Percentiles rank a stretch among this genome's conserved stretches.
Conservation (phyloP, 2,113 vertebrate species). For the Raja brachyura region DNA sequence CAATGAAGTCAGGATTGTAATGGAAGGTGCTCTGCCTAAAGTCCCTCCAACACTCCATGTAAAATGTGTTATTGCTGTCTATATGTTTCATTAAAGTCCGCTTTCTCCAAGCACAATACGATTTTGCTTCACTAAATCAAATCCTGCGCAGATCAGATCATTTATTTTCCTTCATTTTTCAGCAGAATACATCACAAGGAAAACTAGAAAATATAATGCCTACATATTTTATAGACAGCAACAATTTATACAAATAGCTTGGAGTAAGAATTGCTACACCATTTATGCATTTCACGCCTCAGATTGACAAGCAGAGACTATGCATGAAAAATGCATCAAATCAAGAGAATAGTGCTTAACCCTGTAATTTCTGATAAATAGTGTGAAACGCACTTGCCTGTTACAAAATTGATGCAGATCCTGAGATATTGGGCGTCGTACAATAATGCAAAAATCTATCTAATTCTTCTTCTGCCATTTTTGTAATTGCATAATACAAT, state of each 20-base stretch:
- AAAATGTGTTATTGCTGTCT: conserved; percentile 50
- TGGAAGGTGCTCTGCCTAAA: conserved; percentile 40
- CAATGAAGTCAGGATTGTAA: conserved; percentile 41
- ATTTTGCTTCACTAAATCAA: conserved; percentile 52
- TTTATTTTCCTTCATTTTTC: conserved; percentile 47
- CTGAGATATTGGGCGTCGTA: background rate
- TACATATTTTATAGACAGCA: background rate
- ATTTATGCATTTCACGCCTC: background rate
- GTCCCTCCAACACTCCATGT: conserved; percentile 48
- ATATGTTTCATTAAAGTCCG: conserved; percentile 51
- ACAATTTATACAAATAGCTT: conserved; percentile 28
- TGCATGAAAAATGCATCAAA: conserved; percentile 17
- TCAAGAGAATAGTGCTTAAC: background rate
- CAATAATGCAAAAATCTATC: background rate
- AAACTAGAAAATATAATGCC: conserved; percentile 45
- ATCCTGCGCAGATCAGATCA: conserved; percentile 48
- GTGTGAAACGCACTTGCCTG: background rate
- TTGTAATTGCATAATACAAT: too few species aligned
- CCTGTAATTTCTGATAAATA: background rate
- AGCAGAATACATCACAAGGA: conserved; percentile 48
- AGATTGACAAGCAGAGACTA: background rate
- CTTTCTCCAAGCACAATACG: conserved; percentile 50
- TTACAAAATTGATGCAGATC: background rate
- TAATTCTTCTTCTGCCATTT: background rate
- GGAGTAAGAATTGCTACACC: background rate